phyloP scores from a whole-genome alignment of 2,113 vertebrate genomes.

The Phalacrocorax carbo region DNA sequence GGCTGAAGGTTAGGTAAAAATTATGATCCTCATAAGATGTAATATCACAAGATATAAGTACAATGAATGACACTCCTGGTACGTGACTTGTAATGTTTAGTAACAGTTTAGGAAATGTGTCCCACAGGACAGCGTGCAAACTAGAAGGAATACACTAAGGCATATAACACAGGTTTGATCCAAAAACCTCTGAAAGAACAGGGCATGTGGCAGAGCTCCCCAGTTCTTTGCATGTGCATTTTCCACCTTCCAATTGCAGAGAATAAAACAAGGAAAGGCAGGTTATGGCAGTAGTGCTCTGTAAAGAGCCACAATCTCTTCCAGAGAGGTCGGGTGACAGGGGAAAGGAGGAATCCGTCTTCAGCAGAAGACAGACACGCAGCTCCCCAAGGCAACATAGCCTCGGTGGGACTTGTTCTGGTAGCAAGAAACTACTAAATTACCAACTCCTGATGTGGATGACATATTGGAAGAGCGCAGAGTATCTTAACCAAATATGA shows the following conservation, averaged over 20 bases:
- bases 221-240: background rate
- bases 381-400: background rate
- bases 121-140: background rate
- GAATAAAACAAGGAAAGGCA: background rate
- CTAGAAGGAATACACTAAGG: background rate
- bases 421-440: background rate
- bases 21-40: background rate
- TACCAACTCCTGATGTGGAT: background rate
- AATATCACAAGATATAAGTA: background rate
- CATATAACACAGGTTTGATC: background rate
- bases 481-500: background rate
- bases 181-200: background rate
- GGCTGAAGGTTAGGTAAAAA: background rate
- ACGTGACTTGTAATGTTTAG: background rate
- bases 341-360: background rate
- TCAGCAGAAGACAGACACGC: background rate
- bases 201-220: background rate
- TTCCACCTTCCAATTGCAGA: background rate
- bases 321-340: background rate
- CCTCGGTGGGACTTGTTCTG: background rate
- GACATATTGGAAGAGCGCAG: background rate
- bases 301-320: background rate
- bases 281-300: accelerated
- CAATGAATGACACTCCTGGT: background rate
- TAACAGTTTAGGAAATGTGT: background rate